Evolutionary conservation across 2,888 invertebrate species (phyloP), one percentile per base, ranked within the genome.

Genomic region (Drosophila fulvimacula): DNA sequence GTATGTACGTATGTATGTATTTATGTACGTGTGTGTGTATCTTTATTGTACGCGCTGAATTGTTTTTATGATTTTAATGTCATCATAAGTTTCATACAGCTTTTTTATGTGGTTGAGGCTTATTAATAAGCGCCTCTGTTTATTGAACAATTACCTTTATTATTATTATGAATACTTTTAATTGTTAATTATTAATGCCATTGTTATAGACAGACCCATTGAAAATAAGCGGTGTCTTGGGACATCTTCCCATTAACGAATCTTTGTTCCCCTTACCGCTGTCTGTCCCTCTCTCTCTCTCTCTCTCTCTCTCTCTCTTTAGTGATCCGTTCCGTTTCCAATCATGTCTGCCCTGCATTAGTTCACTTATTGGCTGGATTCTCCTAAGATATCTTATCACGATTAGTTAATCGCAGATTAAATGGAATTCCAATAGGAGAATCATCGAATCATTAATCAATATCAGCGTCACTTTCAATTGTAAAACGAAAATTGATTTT

Each of bases 41-140:
- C 72, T 89, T 91, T 90, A 91, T 91, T 90, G 89, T 84, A 87
- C 83, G 83, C 89, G 89, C 85, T 87, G 88, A 91, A 91, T 91
- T 91, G 91, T 82, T 91, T 91, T 91, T 90, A 92, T 91, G 90
- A 83, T 84, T 88, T 90, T 91, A 91, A 91, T 92, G 87, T 91
- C 90, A 90, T 91, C 91, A 91, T 91, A 89, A 88, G 87, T 79
- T 90, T 76, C 69, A 68, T 74, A 68, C 59, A 69, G 79, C 53
- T 78, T 74, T 73, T 65, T 69, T 63, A 61, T 76, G 67, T 77
- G 70, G 59, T 69, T 51, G 69, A 32, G 57, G 76, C 65, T 86
- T 88, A 73, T 86, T 78, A 80, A 79, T 74, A 76, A 70, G 72
- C 77, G 69, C 52, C 78, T 73, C 78, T 82, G 84, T 91, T 91